phyloP scores from a whole-genome alignment of 2,888 invertebrate genomes.

The Oscheius sp. region DNA sequence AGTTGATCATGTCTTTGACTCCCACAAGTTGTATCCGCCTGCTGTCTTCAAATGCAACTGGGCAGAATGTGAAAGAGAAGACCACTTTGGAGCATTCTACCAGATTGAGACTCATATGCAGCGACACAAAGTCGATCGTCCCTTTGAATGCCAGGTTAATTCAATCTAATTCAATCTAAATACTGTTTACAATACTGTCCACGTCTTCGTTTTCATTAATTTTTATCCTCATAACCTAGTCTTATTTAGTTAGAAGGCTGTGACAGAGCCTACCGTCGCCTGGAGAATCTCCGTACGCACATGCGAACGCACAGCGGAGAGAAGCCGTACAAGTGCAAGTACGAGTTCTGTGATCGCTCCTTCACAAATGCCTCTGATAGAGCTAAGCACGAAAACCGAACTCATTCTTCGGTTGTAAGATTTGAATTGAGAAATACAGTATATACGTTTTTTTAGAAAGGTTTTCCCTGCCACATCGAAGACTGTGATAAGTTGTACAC shows the following conservation, averaged over 20 bases:
- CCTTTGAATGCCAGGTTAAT: constrained; percentile 16
- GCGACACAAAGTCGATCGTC: constrained; percentile 19
- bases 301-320: constrained; percentile 94
- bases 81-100: constrained; percentile 20
- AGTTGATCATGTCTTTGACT: constrained; percentile 14
- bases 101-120: constrained; percentile 23
- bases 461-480: constrained; percentile 93
- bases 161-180: too few relatives aligned
- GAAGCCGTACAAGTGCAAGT: constrained; percentile 85
- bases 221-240: too few relatives aligned
- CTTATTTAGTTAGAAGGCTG: constrained; percentile 90
- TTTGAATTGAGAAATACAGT: constrained; percentile 3
- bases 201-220: too few relatives aligned
- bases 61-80: constrained; percentile 25
- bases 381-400: constrained; percentile 97
- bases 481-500: constrained; percentile 98
- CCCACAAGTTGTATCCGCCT: constrained; percentile 18
- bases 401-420: constrained; percentile 96
- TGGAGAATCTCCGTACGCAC: constrained; percentile 97
- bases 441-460: constrained; percentile 8
- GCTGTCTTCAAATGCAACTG: constrained; percentile 14
- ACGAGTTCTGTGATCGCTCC: constrained; percentile 95
- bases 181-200: too few relatives aligned
- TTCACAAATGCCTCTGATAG: constrained; percentile 98
- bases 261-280: constrained; percentile 91